Percentiles rank a stretch among this genome's conserved stretches.
Conservation (phyloP, 2,797 vertebrate species). For the Amazonetta brasiliensis region DNA sequence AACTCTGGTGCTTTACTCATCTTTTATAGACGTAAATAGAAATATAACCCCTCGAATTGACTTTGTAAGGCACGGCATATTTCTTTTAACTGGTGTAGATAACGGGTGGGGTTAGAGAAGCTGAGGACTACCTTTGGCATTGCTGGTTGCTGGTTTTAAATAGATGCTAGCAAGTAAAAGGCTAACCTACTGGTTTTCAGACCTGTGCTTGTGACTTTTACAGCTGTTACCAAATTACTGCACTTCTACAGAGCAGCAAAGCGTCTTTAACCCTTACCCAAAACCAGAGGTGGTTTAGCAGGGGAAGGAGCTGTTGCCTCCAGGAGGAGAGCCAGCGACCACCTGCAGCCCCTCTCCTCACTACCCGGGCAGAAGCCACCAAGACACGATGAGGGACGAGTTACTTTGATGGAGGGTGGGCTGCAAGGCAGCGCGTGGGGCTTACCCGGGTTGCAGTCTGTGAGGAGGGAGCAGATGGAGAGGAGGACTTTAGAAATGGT, state of each 20-base stretch:
- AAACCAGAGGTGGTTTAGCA: neutral
- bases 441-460: constrained; percentile 96
- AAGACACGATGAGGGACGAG: neutral
- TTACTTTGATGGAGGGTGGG: neutral
- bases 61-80: neutral
- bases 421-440: accelerated
- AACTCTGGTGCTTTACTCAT: neutral
- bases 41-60: neutral
- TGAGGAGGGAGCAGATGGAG: constrained; percentile 95
- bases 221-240: neutral
- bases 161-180: neutral
- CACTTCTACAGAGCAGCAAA: neutral
- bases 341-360: neutral
- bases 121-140: neutral
- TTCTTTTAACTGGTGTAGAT: neutral
- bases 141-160: neutral
- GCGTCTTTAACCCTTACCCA: neutral
- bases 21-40: neutral
- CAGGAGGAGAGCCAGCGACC: neutral
- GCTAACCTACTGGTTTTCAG: neutral
- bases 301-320: neutral
- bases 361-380: accelerated
- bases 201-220: neutral
- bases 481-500: constrained; percentile 96
- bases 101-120: neutral